Base-by-base conservation (phyloP, 2,797 vertebrate species). In the Schizothorax lantsangensis region DNA sequence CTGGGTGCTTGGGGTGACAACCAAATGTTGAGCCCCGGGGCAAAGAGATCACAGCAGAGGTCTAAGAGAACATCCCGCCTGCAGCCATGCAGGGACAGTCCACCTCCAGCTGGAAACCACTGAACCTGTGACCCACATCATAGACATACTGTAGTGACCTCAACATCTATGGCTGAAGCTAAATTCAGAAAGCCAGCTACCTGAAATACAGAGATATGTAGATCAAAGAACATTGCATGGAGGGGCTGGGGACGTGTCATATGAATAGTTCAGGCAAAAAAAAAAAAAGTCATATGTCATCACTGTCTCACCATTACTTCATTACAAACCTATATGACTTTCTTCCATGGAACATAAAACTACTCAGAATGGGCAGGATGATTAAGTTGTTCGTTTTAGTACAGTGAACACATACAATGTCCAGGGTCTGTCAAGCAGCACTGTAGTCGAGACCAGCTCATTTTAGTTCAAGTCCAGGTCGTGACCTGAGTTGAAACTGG, bases 21-120 rank as follows among this genome's bases (percentile, higher is more conserved):
- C 73, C 11, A 38, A 71, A 79, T 78, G 11, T 81, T 88, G 81
- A 81, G 89, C 73, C 89, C 3, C 19, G 68, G 91, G 90, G 88
- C 59, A 47, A 84, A 66, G 77, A 57, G 66, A 82, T 86, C 79
- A 85, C 36, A 88, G 77, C 79, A 74, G 2, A 9, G 33, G 89
- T 62, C 59, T 57, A n/a, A 57, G 74, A 57, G 49, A 71, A 71
- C 26, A 68, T 30, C 26, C n/a, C 8, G 62, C 62, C 59, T 68
- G 59, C n/a, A 57, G 83, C 33, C 36, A 30, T 33, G 21, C 62
- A 57, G 19, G 62, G 26, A 66, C 43, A n/a, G 30, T 57, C n/a
- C 74, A 54, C 15, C 33, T 84, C 62, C 36, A 49, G 33, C 33
- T 38, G 40, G 43, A 77, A 47, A 78, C 12, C 23, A 40, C 21